Conservation (phyloP, 2,797 vertebrate genomes). For the Lophotriccus pileatus region DNA sequence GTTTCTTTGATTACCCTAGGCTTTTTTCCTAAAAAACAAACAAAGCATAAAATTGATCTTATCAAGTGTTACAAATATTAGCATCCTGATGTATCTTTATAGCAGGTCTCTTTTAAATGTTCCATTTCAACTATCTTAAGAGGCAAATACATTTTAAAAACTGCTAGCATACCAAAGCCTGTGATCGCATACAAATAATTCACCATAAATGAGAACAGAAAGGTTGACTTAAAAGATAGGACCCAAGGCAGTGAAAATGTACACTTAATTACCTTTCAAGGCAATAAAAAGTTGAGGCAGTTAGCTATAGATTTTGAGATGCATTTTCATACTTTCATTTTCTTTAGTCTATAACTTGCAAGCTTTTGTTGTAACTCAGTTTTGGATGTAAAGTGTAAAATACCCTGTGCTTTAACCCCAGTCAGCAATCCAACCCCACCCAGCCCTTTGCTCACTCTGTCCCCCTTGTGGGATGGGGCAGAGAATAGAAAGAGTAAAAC, state of each 20-base stretch:
- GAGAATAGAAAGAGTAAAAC: neutral
- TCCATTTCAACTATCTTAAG: neutral
- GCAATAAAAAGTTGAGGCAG: neutral
- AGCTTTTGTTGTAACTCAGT: neutral
- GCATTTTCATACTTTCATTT: neutral
- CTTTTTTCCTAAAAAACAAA: neutral
- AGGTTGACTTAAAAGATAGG: neutral
- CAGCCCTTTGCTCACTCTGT: neutral
- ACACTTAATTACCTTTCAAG: neutral
- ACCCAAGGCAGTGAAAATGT: neutral
- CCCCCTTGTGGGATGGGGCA: accelerated
- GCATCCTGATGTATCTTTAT: neutral
- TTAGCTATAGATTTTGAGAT: neutral
- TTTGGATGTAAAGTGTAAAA: neutral
- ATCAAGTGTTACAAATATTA: neutral
- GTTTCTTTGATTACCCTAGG: neutral
- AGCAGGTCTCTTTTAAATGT: neutral
- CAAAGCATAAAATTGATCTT: neutral
- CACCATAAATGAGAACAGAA: neutral
- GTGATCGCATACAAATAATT: neutral
- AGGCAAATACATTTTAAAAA: neutral
- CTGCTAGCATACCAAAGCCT: neutral
- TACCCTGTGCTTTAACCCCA: neutral
- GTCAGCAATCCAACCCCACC: neutral
- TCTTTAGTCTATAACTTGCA: neutral